Conservation (phyloP, 2,113 vertebrate species). For the Calcarius ornatus region DNA sequence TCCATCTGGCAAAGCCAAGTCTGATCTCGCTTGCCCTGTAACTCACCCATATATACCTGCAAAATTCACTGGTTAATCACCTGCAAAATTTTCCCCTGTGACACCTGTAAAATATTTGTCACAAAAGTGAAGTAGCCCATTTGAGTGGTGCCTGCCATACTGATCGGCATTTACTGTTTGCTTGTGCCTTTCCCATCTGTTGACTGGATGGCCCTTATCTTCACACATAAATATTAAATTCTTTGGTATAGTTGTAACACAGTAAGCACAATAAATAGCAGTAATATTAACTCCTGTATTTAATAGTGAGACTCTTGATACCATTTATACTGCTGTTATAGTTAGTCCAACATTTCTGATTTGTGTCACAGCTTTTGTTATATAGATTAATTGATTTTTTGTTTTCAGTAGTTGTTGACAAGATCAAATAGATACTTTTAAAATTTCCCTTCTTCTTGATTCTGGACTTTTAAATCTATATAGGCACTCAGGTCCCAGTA, state of each 20-base stretch:
- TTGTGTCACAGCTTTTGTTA: background rate
- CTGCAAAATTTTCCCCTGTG: background rate
- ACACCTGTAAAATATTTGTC: background rate
- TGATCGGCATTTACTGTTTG: background rate
- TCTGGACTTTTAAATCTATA: background rate
- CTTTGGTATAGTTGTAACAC: background rate
- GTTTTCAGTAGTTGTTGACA: background rate
- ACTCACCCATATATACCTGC: background rate
- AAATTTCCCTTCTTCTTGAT: background rate
- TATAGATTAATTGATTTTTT: background rate
- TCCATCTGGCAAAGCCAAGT: background rate
- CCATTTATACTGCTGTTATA: background rate
- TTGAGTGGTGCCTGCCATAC: background rate
- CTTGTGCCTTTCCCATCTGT: background rate
- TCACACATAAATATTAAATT: background rate
- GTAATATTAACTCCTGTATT: background rate
- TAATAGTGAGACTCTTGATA: background rate
- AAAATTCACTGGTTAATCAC: background rate
- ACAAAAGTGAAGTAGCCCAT: background rate
- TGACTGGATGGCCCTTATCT: background rate
- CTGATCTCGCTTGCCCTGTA: background rate
- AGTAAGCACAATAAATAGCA: background rate
- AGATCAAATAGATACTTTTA: background rate
- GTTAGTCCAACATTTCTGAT: background rate
- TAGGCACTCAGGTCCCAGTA: background rate